Base-by-base conservation (phyloP, 23 tunicate species). In the Trididemnum miniatum region DNA sequence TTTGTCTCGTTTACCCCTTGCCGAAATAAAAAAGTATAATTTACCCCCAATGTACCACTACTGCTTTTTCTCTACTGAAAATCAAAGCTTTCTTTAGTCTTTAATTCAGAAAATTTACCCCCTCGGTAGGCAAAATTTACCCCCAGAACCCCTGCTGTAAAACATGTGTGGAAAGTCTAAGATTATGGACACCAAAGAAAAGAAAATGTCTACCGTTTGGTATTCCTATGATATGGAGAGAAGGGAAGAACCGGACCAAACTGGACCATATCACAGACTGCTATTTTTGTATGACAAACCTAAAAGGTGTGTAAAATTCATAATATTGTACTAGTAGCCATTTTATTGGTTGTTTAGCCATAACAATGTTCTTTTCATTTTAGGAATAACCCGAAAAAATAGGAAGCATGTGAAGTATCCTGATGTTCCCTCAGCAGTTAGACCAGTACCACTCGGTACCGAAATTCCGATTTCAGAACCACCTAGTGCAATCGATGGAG, bases 201-300 rank as follows among this genome's bases (percentile, higher is more conserved):
- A 74, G 7, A 74, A 74, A 74, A 39, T 36, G 80, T 40, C 80
- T 74, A 36, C 80, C 60, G 25, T 74, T 74, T 74, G 80, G 80
- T 74, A 74, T 74, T 12, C 80, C 80, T 36, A 74, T 74, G 80
- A 59, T 37, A 74, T 74, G 59, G 80, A 74, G 80, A 38, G 80
- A 74, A 74, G 80, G 59, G 38, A 74, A 74, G 38, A 15, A 7
- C 54, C n/a, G n/a, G n/a, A n/a, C n/a, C n/a, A n/a, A n/a, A n/a
- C n/a, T n/a, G n/a, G 76, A 71, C 76, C 80, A 44, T 74, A 59
- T 74, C 80, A 74, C 80, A 12, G 80, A 74, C 35, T 74, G 80
- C 38, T 74, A 74, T 38, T 74, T 74, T 25, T 74, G 80, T 59
- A 74, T 74, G 60, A 74, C 80, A 12, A 74, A 74, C 80, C 15